A percentile compares a stretch with the other conserved stretches of the same genome.
These are phyloP conservation scores for Arrhamphus sclerolepis DNA, from an alignment of 2,797 vertebrate genomes.

Conservation along the genomic window DNA sequence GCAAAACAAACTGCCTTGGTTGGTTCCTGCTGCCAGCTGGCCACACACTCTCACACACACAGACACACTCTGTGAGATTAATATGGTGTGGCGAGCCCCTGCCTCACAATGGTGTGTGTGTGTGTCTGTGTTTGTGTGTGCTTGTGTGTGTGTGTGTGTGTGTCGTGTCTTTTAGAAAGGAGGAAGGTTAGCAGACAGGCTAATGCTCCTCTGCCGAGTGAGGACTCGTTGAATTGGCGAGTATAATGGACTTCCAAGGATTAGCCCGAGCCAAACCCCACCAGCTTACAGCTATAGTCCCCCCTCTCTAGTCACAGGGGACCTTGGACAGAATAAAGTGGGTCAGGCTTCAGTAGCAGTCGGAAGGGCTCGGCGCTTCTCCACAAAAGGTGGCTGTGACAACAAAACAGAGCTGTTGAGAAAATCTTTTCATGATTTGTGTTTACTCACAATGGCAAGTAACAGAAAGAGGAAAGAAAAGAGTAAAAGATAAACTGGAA, in stretches of 20 bases:
- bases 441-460: slow-evolving; percentile 40
- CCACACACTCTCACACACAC: slow-evolving; percentile 42
- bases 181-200: slow-evolving; percentile 69
- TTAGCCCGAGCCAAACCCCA: slow-evolving; percentile 61
- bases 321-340: slow-evolving; percentile 67
- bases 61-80: slow-evolving; percentile 68
- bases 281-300: slow-evolving; percentile 54
- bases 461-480: slow-evolving; percentile 40
- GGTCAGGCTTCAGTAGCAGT: slow-evolving; percentile 63
- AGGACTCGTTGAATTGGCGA: slow-evolving; percentile 61
- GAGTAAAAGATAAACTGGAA: slow-evolving; percentile 58
- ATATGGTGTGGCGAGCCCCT: slow-evolving; percentile 65
- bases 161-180: slow-evolving; percentile 36
- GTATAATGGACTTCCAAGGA: slow-evolving; percentile 75
- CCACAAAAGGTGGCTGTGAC: slow-evolving; percentile 41
- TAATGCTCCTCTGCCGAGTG: slow-evolving; percentile 63
- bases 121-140: slow-evolving; percentile 9
- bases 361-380: slow-evolving; percentile 38
- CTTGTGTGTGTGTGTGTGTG: background rate
- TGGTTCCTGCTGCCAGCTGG: slow-evolving; percentile 61
- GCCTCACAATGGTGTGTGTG: slow-evolving; percentile 39
- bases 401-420: slow-evolving; percentile 50
- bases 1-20: slow-evolving; percentile 72
- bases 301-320: slow-evolving; percentile 48
- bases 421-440: slow-evolving; percentile 52